Evolutionary conservation across 1,140 invertebrate species (phyloP), one percentile per base, ranked within the genome.

Genomic region (Dolichoris vasculosae): DNA sequence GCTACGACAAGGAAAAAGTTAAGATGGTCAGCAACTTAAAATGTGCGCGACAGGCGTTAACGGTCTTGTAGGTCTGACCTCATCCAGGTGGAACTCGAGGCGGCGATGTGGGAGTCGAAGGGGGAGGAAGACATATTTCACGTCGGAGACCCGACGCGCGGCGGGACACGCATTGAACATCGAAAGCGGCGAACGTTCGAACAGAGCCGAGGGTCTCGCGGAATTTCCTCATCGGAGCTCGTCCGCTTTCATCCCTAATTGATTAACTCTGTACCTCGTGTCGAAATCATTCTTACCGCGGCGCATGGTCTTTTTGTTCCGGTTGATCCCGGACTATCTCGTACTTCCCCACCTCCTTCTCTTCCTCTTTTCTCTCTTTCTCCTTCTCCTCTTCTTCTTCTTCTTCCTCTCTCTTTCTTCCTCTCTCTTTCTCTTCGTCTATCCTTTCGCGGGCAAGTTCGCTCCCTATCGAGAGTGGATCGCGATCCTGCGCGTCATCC

Each of bases 221-320:
- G 71, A 59, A 75, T 75, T 82, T 82, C 30, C 48, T 75, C 48
- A 40, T 40, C 48, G 81, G 38, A 2, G 32, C 26, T 83, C 46
- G 23, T n/a, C 63, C 35, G 11, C 63, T 81, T 38, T 83, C 69
- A 43, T 83, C 71, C 81, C 71, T 83, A 83, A 83, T 83, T 75
- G 69, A 83, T 83, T 83, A 83, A 83, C 71, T 83, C 48, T 83
- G 81, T 83, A 83, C 48, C 30, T 51, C 67, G 26, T 73, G 48
- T 55, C 43, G 67, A 55, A 73, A 73, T 59, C 46, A 9, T 40
- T 40, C n/a, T 38, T 59, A 15, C 26, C 7, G 13, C 1, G 4
- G 48, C 46, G 30, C 75, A 20, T 17, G 26, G 7, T 48, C 43
- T 76, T 48, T 76, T 76, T 76, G n/a, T 35, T 11, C 40, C 78